Percentiles rank a stretch among this genome's conserved stretches.
These are phyloP conservation scores for Eleginops maclovinus DNA, from an alignment of 2,113 vertebrate genomes.

Conservation along the genomic window DNA sequence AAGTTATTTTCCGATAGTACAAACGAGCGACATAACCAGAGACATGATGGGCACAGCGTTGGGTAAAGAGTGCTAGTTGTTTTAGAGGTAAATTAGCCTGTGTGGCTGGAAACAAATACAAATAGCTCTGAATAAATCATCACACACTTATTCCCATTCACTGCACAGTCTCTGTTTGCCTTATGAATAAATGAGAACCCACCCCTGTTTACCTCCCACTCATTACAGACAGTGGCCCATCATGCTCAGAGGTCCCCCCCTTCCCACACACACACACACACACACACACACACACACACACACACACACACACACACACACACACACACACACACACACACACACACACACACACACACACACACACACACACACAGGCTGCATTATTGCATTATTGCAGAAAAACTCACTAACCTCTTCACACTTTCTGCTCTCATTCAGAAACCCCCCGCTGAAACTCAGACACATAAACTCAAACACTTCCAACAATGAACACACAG, in stretches of 20 bases:
- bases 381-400: not conserved
- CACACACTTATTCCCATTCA: constrained; percentile 81
- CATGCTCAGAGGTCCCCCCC: constrained; percentile 39
- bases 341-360: constrained; percentile 30
- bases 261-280: constrained; percentile 33
- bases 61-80: constrained; percentile 50
- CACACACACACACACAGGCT: constrained; percentile 20
- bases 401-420: not conserved
- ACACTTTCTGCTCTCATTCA: not conserved
- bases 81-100: constrained; percentile 64
- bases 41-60: not conserved
- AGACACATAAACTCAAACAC: not conserved
- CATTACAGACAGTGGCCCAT: constrained; percentile 65
- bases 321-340: constrained; percentile 29
- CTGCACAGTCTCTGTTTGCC: constrained; percentile 82
- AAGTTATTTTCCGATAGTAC: not conserved
- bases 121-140: constrained; percentile 89
- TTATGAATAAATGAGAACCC: constrained; percentile 90
- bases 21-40: not conserved
- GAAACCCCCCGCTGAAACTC: not conserved
- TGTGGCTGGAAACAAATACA: constrained; percentile 81
- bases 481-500: not conserved
- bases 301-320: constrained; percentile 11
- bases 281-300: constrained; percentile 21
- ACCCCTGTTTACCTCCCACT: constrained; percentile 83